A percentile compares a stretch with the other conserved stretches of the same genome.
Evolutionary conservation across 2,797 vertebrate genomes (phyloP).

Genomic region (Balearica regulorum): DNA sequence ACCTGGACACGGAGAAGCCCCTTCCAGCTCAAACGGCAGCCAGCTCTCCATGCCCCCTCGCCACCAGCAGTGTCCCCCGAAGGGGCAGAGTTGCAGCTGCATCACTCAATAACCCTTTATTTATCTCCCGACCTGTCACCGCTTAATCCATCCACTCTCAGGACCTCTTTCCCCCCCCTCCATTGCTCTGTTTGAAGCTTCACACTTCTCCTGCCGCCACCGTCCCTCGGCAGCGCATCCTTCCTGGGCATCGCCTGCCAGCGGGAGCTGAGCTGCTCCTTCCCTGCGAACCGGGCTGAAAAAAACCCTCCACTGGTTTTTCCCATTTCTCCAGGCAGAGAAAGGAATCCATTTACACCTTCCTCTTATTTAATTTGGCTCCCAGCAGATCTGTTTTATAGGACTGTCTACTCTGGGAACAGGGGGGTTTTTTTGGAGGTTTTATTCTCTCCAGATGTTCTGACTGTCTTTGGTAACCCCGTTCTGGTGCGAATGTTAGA

Average conservation of each 20-base stretch:
- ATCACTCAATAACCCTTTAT: not conserved
- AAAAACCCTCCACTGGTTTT: not conserved
- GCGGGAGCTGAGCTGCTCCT: not conserved
- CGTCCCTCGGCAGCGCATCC: accelerated
- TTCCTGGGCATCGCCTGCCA: not conserved
- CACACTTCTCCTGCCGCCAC: not conserved
- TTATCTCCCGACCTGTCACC: not conserved
- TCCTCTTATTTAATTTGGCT: slow-evolving; percentile 13
- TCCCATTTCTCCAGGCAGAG: not conserved
- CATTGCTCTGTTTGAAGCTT: not conserved
- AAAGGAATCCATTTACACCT: slow-evolving; percentile 27
- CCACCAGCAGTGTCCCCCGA: not conserved
- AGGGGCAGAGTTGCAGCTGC: not conserved
- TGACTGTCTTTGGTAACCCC: not conserved
- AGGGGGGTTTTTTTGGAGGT: not conserved
- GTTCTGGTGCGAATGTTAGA: not conserved
- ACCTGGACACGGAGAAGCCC: not conserved
- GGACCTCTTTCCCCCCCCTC: accelerated
- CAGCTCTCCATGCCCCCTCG: not conserved
- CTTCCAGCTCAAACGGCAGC: not conserved
- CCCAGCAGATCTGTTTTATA: slow-evolving; percentile 16
- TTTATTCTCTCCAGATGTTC: slow-evolving; percentile 51
- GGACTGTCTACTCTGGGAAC: slow-evolving; percentile 11
- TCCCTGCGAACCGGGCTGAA: not conserved
- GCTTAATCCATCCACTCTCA: not conserved